Evolutionary conservation across 1,140 invertebrate species (phyloP).

Genomic region (Drosophila fuyamai): DNA sequence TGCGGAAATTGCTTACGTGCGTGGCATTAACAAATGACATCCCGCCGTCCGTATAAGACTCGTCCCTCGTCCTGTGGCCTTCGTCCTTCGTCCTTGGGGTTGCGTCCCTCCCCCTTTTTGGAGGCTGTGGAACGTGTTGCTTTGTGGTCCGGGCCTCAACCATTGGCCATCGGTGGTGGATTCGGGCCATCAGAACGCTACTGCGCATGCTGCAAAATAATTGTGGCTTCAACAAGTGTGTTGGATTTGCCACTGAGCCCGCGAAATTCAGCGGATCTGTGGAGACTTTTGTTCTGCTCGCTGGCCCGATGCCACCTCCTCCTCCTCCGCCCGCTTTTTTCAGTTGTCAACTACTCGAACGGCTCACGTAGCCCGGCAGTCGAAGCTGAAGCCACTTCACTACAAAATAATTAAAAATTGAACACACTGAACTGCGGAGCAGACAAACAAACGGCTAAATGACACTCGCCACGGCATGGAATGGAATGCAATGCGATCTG

Average conservation of each 20-base stretch:
- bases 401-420: slow-evolving; percentile 78
- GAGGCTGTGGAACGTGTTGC: slow-evolving; percentile 70
- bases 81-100: slow-evolving; percentile 21
- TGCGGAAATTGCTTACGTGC: slow-evolving; percentile 83
- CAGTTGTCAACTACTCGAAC: slow-evolving; percentile 17
- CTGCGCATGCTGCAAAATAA: slow-evolving; percentile 51
- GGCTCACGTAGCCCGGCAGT: slow-evolving; percentile 43
- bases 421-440: slow-evolving; percentile 29
- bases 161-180: slow-evolving; percentile 70
- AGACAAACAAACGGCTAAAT: slow-evolving; percentile 38
- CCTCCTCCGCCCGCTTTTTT: not conserved
- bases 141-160: slow-evolving; percentile 65
- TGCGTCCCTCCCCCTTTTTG: slow-evolving; percentile 31
- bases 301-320: no score
- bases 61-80: not conserved
- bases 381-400: slow-evolving; percentile 55
- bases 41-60: slow-evolving; percentile 62
- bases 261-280: slow-evolving; percentile 22
- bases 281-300: slow-evolving; percentile 25
- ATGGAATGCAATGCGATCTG: slow-evolving; percentile 61
- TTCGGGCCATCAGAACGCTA: slow-evolving; percentile 8
- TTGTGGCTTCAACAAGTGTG: slow-evolving; percentile 67
- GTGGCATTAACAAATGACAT: slow-evolving; percentile 78
- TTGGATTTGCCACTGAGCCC: slow-evolving; percentile 11
- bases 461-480: slow-evolving; percentile 58